Evolutionary conservation across 2,888 invertebrate species (phyloP).

Genomic region (Cantharis rufa): DNA sequence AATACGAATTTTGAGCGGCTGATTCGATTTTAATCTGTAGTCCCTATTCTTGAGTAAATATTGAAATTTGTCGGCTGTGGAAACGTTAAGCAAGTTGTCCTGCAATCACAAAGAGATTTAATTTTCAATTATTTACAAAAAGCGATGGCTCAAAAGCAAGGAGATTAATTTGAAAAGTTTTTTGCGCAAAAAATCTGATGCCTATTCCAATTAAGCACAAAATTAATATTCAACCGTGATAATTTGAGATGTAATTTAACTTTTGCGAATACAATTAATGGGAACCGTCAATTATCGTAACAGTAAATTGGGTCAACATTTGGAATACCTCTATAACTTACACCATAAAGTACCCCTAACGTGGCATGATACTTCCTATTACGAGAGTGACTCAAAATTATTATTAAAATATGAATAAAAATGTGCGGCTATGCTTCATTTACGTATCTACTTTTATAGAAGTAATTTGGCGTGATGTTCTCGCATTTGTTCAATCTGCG

Average conservation of each 20-base stretch:
- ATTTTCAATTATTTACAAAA: not conserved
- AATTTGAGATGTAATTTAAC: not conserved
- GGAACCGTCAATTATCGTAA: not conserved
- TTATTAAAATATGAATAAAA: not conserved
- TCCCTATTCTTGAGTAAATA: conserved; percentile 43
- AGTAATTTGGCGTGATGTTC: not conserved
- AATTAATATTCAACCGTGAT: not conserved
- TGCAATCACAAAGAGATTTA: conserved; percentile 30
- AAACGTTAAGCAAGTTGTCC: conserved; percentile 30
- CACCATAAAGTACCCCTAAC: not conserved
- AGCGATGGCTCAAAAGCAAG: not conserved
- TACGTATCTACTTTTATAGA: not conserved
- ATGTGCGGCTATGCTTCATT: not conserved
- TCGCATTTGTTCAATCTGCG: not conserved
- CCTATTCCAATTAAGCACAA: not conserved
- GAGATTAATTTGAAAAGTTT: not conserved
- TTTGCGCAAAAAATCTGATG: not conserved
- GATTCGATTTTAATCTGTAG: conserved; percentile 35
- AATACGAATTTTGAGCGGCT: conserved; percentile 37
- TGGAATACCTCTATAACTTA: not conserved
- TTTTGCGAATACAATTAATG: not conserved
- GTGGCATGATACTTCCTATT: not conserved
- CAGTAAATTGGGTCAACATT: not conserved
- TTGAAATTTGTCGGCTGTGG: conserved; percentile 31
- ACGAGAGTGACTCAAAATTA: not conserved